Conservation (phyloP, 2,888 invertebrate species). For the Epicampocera succincta region DNA sequence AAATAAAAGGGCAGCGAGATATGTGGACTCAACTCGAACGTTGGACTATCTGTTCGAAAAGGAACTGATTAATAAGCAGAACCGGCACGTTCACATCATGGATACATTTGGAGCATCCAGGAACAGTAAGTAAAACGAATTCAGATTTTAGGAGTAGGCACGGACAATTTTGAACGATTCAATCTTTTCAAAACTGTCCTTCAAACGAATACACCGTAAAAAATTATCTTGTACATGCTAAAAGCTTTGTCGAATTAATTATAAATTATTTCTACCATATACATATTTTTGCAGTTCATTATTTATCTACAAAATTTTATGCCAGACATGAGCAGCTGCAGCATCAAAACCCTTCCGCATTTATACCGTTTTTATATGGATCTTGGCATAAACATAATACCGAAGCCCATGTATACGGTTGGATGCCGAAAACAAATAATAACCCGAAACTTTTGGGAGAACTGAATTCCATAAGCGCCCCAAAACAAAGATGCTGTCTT, state of each 20-base stretch:
- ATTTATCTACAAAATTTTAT: constrained; percentile 54
- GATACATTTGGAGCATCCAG: constrained; percentile 75
- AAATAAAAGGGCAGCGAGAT: constrained; percentile 11
- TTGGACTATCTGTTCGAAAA: constrained; percentile 79
- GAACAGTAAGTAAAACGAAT: constrained; percentile 71
- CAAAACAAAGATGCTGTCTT: constrained; percentile 77
- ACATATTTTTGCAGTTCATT: constrained; percentile 73
- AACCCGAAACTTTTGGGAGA: constrained; percentile 51
- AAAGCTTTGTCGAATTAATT: no score
- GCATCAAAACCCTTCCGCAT: constrained; percentile 74
- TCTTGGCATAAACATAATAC: constrained; percentile 63
- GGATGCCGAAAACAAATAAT: constrained; percentile 74
- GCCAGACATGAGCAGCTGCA: constrained; percentile 18
- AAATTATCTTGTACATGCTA: no score
- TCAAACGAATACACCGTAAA: no score
- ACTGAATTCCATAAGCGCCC: constrained; percentile 76
- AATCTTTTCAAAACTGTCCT: no score
- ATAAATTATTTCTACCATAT: no score
- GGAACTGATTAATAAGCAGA: constrained; percentile 77
- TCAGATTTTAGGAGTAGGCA: no score
- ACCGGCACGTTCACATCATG: constrained; percentile 75
- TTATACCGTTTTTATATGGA: constrained; percentile 66
- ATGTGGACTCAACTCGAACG: constrained; percentile 44
- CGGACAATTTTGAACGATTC: no score
- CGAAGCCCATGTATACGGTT: constrained; percentile 79